Percentiles rank a stretch among this genome's conserved stretches.
Evolutionary conservation across 2,797 vertebrate genomes (phyloP).

Genomic region (Microctenopoma stevenorrisi): DNA sequence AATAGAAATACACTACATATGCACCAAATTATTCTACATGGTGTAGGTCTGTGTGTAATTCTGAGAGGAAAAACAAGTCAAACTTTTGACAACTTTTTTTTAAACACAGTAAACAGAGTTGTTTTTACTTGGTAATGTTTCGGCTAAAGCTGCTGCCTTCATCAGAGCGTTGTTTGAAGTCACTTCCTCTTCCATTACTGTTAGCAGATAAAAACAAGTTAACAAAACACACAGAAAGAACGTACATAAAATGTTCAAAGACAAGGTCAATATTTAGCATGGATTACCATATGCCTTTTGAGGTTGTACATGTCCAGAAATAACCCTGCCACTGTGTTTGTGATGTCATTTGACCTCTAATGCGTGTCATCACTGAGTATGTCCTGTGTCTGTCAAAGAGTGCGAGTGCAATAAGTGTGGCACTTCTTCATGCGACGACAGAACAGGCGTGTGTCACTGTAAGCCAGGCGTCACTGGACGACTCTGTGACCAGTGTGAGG

Average conservation of each 20-base stretch:
- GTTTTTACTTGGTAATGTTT: no score
- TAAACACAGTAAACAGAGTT: no score
- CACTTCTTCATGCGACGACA: slow-evolving; percentile 85
- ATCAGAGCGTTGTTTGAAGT: no score
- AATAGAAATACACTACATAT: no score
- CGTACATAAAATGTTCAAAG: neutral
- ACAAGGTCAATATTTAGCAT: slow-evolving; percentile 32
- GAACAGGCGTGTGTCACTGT: slow-evolving; percentile 87
- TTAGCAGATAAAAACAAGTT: no score
- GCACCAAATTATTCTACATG: neutral
- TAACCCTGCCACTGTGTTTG: slow-evolving; percentile 24
- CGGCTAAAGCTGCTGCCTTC: no score
- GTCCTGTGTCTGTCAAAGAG: slow-evolving; percentile 69
- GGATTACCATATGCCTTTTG: slow-evolving; percentile 20
- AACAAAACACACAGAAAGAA: no score
- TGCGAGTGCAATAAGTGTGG: slow-evolving; percentile 85
- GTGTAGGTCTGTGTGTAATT: neutral
- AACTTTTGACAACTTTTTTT: no score
- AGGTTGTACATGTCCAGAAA: slow-evolving; percentile 47
- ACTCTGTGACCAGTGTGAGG: slow-evolving; percentile 87
- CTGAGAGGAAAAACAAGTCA: slow-evolving; percentile 13
- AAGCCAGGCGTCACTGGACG: slow-evolving; percentile 85
- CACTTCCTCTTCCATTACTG: no score
- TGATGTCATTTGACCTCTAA: slow-evolving; percentile 39
- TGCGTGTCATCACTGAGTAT: slow-evolving; percentile 28